Evolutionary conservation across 2,797 vertebrate species (phyloP).

Genomic region (Vultur gryphus): DNA sequence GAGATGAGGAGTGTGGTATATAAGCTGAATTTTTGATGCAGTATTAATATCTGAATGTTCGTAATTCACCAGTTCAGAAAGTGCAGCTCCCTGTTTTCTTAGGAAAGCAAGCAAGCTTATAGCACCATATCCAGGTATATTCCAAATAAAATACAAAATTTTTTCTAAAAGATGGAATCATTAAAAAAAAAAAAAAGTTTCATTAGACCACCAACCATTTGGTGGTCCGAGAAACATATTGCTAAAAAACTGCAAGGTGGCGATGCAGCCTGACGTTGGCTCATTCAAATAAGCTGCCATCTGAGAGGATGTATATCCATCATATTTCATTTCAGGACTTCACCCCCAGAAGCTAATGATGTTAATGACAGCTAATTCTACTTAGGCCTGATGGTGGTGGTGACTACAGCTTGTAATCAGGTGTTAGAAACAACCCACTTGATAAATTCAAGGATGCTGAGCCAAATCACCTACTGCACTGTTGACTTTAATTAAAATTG

Average conservation of each 20-base stretch:
- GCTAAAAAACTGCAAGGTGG: not conserved
- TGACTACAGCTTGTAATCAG: constrained; percentile 13
- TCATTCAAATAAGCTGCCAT: not conserved
- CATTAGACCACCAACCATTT: not conserved
- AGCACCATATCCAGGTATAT: not conserved
- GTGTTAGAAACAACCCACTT: not conserved
- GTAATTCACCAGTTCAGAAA: not conserved
- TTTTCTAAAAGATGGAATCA: not conserved
- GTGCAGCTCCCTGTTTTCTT: not conserved
- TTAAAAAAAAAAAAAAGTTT: not conserved
- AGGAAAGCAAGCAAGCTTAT: not conserved
- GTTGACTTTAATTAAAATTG: constrained; percentile 41
- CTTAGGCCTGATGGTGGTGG: not conserved
- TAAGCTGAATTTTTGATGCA: not conserved
- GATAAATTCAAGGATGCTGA: not conserved
- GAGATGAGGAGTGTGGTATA: not conserved
- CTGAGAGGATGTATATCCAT: not conserved
- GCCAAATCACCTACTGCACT: not conserved
- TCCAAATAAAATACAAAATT: not conserved
- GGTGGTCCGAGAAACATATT: not conserved
- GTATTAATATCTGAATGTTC: not conserved
- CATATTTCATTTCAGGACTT: not conserved
- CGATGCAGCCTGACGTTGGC: not conserved
- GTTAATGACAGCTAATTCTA: constrained; percentile 2
- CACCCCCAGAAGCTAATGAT: not conserved